Percentiles rank a stretch among this genome's conserved stretches.
Conservation (phyloP, 1,140 invertebrate genomes). For the Temnothorax nylanderi region DNA sequence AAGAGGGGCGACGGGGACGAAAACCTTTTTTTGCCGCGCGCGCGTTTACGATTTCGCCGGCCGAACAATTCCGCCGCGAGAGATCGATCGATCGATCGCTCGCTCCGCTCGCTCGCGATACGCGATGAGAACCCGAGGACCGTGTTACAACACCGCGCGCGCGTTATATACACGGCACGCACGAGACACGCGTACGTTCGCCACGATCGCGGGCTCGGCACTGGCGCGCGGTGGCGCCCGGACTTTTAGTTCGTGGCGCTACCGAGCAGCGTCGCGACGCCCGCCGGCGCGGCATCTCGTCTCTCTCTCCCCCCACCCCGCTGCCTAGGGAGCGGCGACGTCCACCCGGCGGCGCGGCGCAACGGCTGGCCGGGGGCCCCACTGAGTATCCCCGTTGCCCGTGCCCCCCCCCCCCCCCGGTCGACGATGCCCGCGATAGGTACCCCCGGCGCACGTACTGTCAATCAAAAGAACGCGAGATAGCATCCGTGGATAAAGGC, state of each 20-base stretch:
- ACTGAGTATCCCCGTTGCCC: conserved; percentile 22
- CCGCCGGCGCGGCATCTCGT: conserved; percentile 50
- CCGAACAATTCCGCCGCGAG: neutral
- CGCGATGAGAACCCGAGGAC: neutral
- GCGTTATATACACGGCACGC: conserved; percentile 39
- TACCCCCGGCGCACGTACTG: conserved; percentile 49
- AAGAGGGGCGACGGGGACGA: neutral
- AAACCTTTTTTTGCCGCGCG: neutral
- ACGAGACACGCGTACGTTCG: conserved; percentile 81
- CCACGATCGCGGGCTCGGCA: conserved; percentile 84
- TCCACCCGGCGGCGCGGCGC: conserved; percentile 30
- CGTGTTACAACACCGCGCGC: conserved; percentile 19
- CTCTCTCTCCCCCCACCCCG: neutral
- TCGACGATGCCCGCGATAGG: conserved; percentile 34
- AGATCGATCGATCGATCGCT: neutral
- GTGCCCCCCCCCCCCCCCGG: neutral
- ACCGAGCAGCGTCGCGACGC: conserved; percentile 84
- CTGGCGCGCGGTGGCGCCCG: conserved; percentile 81
- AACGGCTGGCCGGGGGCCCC: neutral
- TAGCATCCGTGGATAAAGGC: conserved; percentile 57
- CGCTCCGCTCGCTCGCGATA: neutral
- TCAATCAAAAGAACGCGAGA: conserved; percentile 60
- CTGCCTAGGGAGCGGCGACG: conserved; percentile 30
- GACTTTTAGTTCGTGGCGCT: conserved; percentile 83
- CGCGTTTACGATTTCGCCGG: neutral